Percentiles rank a stretch among this genome's conserved stretches.
These are phyloP conservation scores for Centropristis striata DNA, from an alignment of 2,113 vertebrate genomes.

Conservation along the genomic window DNA sequence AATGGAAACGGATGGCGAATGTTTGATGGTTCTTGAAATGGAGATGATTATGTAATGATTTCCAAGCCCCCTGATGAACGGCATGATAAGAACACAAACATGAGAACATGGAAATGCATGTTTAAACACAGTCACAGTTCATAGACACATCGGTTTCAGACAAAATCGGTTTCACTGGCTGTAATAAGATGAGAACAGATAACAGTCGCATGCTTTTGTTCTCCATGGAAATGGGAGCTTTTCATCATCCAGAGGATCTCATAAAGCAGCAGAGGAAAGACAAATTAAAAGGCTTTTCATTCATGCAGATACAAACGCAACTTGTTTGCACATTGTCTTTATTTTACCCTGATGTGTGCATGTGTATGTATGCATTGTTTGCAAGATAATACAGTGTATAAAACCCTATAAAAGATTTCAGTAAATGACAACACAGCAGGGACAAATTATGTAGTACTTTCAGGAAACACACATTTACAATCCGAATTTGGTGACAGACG, in stretches of 20 bases:
- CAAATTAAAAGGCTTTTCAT: conserved; percentile 23
- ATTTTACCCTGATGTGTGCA: conserved; percentile 11
- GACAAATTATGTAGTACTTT: neutral
- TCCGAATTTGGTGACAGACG: conserved; percentile 28
- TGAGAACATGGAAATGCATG: conserved; percentile 51
- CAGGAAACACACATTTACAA: conserved; percentile 7
- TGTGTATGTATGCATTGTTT: neutral
- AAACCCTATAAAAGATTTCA: conserved; percentile 15
- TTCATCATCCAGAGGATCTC: conserved; percentile 24
- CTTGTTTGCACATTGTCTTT: conserved; percentile 28
- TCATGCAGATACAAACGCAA: conserved; percentile 39
- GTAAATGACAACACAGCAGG: conserved; percentile 14
- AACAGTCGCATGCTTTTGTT: conserved; percentile 31
- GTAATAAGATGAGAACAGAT: conserved; percentile 21
- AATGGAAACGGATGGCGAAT: conserved; percentile 60
- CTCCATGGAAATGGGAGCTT: conserved; percentile 10
- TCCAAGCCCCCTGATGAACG: conserved; percentile 61
- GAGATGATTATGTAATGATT: conserved; percentile 59
- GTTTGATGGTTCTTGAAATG: conserved; percentile 65
- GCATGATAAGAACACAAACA: conserved; percentile 57
- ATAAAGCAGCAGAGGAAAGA: conserved; percentile 17
- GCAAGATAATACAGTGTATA: conserved; percentile 23
- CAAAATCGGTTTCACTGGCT: conserved; percentile 17
- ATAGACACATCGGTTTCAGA: conserved; percentile 15
- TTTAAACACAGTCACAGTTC: conserved; percentile 40